Conservation (phyloP, 1,140 invertebrate species). For the Formica selysi region DNA sequence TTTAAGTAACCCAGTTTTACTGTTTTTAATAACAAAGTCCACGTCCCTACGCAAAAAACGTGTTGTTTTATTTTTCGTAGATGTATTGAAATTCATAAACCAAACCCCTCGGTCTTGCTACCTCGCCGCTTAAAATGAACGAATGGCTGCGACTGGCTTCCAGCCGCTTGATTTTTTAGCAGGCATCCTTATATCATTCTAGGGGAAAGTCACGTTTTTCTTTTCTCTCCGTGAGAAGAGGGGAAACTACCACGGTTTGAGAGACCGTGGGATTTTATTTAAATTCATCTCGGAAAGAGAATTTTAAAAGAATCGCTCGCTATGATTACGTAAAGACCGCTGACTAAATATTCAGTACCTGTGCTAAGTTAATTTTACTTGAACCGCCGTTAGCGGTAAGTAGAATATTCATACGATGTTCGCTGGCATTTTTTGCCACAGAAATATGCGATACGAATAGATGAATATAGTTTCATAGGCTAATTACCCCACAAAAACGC, state of each 20-base stretch:
- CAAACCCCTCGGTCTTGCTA: conserved; percentile 1
- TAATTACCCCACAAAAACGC: conserved; percentile 9
- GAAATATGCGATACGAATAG: background rate
- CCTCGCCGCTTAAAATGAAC: conserved; percentile 17
- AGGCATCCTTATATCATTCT: conserved; percentile 13
- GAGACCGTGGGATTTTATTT: conserved; percentile 32
- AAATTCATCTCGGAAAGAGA: conserved; percentile 42
- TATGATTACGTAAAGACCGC: background rate
- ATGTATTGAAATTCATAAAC: conserved; percentile 51
- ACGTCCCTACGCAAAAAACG: background rate
- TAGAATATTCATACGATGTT: conserved; percentile 53
- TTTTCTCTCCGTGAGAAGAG: background rate
- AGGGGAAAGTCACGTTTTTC: conserved; percentile 41
- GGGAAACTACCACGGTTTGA: background rate
- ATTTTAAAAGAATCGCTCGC: conserved; percentile 43
- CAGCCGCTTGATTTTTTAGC: conserved; percentile 25
- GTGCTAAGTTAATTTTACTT: conserved; percentile 62
- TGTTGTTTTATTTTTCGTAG: conserved; percentile 1
- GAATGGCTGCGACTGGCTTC: background rate
- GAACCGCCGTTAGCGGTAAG: conserved; percentile 20
- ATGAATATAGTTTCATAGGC: background rate
- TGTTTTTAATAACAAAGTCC: conserved; percentile 12
- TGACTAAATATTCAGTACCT: conserved; percentile 69
- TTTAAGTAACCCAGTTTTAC: background rate
- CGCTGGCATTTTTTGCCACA: conserved; percentile 34